Evolutionary conservation across 1,140 invertebrate genomes (phyloP).

Genomic region (Penaeus vannamei): DNA sequence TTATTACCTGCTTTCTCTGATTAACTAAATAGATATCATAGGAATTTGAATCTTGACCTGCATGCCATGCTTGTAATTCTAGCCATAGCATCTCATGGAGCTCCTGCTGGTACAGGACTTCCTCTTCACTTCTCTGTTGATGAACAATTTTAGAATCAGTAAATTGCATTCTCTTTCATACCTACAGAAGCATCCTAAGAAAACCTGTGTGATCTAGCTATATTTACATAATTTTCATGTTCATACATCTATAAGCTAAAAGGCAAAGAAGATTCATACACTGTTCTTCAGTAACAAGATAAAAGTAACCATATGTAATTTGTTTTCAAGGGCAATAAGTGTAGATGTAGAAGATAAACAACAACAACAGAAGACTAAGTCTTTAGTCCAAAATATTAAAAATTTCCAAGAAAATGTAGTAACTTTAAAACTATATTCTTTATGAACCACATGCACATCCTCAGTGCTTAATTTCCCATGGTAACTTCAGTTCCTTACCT

Average conservation of each 20-base stretch:
- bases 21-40: conserved; percentile 84
- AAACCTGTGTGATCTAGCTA: neutral
- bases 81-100: conserved; percentile 91
- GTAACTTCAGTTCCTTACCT: conserved; percentile 3
- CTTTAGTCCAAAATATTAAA: too few relatives aligned
- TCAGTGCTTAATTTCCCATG: neutral
- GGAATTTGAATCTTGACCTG: conserved; percentile 80
- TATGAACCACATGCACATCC: neutral
- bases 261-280: too few relatives aligned
- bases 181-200: neutral
- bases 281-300: too few relatives aligned
- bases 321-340: too few relatives aligned
- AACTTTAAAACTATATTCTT: neutral
- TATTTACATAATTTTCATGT: neutral
- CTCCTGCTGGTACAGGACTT: conserved; percentile 88
- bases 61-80: conserved; percentile 87
- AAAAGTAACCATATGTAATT: too few relatives aligned
- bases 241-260: neutral
- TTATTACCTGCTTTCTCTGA: conserved; percentile 80
- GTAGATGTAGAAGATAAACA: too few relatives aligned
- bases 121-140: conserved; percentile 83
- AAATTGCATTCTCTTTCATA: neutral
- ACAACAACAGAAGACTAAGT: too few relatives aligned
- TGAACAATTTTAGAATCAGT: neutral
- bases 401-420: too few relatives aligned